Conservation (phyloP, 2,888 invertebrate species). For the Palloptera scutellata region DNA sequence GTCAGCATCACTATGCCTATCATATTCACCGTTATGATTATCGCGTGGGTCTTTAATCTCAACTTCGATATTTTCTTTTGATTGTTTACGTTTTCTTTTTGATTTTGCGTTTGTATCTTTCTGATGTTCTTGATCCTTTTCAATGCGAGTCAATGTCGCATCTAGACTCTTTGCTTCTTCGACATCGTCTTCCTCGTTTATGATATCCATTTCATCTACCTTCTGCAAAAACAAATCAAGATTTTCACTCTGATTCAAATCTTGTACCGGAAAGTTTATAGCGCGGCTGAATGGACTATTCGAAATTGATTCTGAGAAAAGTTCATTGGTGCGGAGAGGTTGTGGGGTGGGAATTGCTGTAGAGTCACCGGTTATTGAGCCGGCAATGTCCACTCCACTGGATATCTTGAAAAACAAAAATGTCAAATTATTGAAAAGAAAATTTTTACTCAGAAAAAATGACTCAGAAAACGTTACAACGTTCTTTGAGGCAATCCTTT, state of each 20-base stretch:
- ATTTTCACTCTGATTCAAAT: conserved; percentile 55
- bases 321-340: conserved; percentile 58
- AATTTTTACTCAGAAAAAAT: conserved; percentile 2
- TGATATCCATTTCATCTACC: conserved; percentile 64
- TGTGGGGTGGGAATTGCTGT: conserved; percentile 58
- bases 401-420: conserved; percentile 65
- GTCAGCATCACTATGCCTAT: conserved; percentile 11
- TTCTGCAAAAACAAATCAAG: conserved; percentile 61
- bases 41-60: conserved; percentile 21
- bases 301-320: conserved; percentile 62
- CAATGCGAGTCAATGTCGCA: conserved; percentile 19
- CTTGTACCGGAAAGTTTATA: conserved; percentile 55
- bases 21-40: conserved; percentile 35
- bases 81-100: conserved; percentile 32
- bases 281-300: conserved; percentile 60
- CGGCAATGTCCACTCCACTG: conserved; percentile 81
- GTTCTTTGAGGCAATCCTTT: no score
- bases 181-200: conserved; percentile 63
- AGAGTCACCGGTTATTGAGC: conserved; percentile 67
- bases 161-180: conserved; percentile 62
- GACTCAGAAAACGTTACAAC: neutral
- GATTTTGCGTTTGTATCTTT: conserved; percentile 16
- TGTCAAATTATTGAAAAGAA: neutral
- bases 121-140: neutral
- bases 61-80: conserved; percentile 23